Evolutionary conservation across 1,140 invertebrate genomes (phyloP).

Genomic region (Chironomus tepperi): DNA sequence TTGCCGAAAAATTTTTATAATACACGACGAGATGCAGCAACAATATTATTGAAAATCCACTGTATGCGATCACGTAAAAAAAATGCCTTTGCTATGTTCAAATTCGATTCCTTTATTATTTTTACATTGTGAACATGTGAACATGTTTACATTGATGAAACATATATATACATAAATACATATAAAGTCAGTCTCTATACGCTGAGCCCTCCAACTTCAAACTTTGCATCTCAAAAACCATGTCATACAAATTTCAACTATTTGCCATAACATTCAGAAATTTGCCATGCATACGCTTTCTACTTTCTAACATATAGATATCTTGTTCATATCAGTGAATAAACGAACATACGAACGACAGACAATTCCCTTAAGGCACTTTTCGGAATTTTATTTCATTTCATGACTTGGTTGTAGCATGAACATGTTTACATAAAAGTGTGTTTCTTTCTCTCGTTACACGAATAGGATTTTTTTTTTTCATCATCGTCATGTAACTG

Average conservation of each 20-base stretch:
- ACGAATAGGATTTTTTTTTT: not conserved
- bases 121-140: constrained; percentile 22
- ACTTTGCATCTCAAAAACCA: not conserved
- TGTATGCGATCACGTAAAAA: not conserved
- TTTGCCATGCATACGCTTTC: constrained; percentile 3
- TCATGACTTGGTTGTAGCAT: constrained; percentile 23
- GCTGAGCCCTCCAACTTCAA: not conserved
- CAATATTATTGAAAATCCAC: not conserved
- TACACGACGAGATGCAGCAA: not conserved
- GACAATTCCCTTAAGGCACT: constrained; percentile 23
- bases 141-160: constrained; percentile 21
- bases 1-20: not conserved
- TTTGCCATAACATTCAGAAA: not conserved
- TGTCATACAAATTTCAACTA: constrained; percentile 20
- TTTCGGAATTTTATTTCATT: constrained; percentile 15
- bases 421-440: constrained; percentile 22
- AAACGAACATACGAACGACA: not conserved
- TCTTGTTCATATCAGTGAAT: not conserved
- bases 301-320: not conserved
- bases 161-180: not conserved
- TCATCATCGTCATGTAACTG: not conserved
- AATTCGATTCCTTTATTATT: not conserved
- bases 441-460: not conserved
- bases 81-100: not conserved
- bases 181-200: too few relatives aligned